These are phyloP conservation scores for Sitodiplosis mosellana DNA, from an alignment of 1,140 invertebrate species.

Conservation along the genomic window DNA sequence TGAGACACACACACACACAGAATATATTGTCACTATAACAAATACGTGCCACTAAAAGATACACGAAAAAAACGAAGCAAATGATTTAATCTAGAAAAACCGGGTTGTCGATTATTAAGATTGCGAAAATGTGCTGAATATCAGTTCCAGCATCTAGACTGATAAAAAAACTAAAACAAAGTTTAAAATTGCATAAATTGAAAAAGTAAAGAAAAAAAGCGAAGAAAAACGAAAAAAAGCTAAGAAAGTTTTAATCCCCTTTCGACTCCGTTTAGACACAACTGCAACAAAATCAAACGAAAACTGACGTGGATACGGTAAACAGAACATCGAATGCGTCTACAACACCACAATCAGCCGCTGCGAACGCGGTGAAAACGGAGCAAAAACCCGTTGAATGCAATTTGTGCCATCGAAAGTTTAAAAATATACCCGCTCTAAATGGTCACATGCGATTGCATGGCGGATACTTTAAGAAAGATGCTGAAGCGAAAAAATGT, in stretches of 20 bases:
- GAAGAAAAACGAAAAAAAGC: no score
- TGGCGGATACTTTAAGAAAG: constrained; percentile 93
- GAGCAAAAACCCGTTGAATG: constrained; percentile 76
- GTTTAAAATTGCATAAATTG: no score
- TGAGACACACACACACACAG: constrained; percentile 10
- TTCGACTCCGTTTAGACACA: constrained; percentile 1
- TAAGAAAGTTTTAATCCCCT: no score
- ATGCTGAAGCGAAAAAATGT: constrained; percentile 65
- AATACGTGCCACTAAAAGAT: no score
- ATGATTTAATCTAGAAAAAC: no score
- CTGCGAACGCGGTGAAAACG: constrained; percentile 29
- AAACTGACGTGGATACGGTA: not conserved
- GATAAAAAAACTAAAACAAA: no score
- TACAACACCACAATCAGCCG: constrained; percentile 21
- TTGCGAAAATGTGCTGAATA: no score
- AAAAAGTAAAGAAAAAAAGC: no score
- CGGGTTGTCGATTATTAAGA: no score
- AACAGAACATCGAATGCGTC: constrained; percentile 17
- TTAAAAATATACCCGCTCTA: constrained; percentile 90
- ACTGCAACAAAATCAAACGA: constrained; percentile 3
- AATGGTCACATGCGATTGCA: constrained; percentile 95
- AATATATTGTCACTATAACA: no score
- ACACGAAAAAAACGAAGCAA: no score
- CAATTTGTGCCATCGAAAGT: constrained; percentile 81
- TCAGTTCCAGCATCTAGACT: no score